Percentiles rank a stretch among this genome's conserved stretches.
phyloP scores from a whole-genome alignment of 2,113 vertebrate genomes.

The Tachycineta bicolor region DNA sequence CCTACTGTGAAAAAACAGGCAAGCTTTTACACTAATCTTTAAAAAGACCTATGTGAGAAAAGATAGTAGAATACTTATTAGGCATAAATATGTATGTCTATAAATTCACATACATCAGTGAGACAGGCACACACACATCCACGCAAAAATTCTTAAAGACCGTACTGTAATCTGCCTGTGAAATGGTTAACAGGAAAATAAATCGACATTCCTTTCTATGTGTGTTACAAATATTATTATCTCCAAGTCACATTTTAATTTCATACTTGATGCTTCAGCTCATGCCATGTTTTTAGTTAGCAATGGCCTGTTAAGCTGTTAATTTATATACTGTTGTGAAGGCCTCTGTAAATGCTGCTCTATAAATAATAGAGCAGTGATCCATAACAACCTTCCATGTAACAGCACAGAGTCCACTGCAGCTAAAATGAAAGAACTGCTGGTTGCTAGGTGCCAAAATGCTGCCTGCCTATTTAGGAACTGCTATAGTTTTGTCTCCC shows the following conservation, averaged over 20 bases:
- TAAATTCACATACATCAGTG: neutral
- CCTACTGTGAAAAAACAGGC: neutral
- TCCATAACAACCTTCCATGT: slow-evolving; percentile 83
- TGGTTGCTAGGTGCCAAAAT: slow-evolving; percentile 89
- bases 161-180: neutral
- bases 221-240: slow-evolving; percentile 44
- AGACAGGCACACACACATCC: neutral
- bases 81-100: neutral
- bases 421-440: slow-evolving; percentile 78
- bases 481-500: slow-evolving; percentile 87
- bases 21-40: neutral
- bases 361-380: slow-evolving; percentile 86
- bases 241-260: slow-evolving; percentile 71
- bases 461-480: slow-evolving; percentile 84
- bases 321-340: slow-evolving; percentile 86
- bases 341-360: slow-evolving; percentile 79
- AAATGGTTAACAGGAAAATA: slow-evolving; percentile 58
- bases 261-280: slow-evolving; percentile 72
- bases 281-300: slow-evolving; percentile 73
- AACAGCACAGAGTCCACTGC: slow-evolving; percentile 75
- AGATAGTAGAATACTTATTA: neutral
- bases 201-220: slow-evolving; percentile 33
- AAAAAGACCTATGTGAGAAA: neutral
- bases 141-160: neutral
- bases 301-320: slow-evolving; percentile 80